Percentiles rank a stretch among this genome's conserved stretches.
These are phyloP conservation scores for Epirrita christyi DNA, from an alignment of 2,888 invertebrate genomes.

Conservation along the genomic window DNA sequence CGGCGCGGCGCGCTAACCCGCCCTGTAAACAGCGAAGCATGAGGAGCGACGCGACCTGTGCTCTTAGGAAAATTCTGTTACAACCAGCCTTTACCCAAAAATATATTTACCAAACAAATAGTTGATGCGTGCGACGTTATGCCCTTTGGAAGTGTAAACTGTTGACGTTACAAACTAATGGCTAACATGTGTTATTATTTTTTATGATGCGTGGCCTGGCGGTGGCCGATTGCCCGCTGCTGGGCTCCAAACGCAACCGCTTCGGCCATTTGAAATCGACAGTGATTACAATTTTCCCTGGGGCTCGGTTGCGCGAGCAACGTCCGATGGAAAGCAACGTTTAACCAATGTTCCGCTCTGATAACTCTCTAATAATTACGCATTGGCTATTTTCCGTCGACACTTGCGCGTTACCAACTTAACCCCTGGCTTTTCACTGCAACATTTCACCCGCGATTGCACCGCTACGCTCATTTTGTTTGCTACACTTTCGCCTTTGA, in stretches of 20 bases:
- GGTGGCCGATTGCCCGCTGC: conserved; percentile 53
- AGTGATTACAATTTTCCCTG: conserved; percentile 84
- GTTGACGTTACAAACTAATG: conserved; percentile 49
- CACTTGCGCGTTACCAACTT: conserved; percentile 70
- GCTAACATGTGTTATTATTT: conserved; percentile 55
- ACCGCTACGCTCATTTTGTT: conserved; percentile 62
- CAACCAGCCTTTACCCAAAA: conserved; percentile 55
- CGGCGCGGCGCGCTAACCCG: conserved; percentile 58
- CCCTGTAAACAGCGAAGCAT: conserved; percentile 55
- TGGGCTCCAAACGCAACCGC: conserved; percentile 65
- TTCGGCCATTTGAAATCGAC: conserved; percentile 80
- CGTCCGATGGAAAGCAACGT: conserved; percentile 84
- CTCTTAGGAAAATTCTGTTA: conserved; percentile 57
- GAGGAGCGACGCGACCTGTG: conserved; percentile 54
- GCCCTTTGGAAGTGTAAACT: conserved; percentile 53
- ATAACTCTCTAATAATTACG: conserved; percentile 80
- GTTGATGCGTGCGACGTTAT: conserved; percentile 53
- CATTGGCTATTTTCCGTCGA: conserved; percentile 78
- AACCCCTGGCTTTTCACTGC: conserved; percentile 78
- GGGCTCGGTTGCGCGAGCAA: conserved; percentile 79
- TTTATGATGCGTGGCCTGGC: conserved; percentile 11
- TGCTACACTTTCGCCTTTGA: conserved; percentile 77
- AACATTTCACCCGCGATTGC: conserved; percentile 71
- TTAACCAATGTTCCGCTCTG: conserved; percentile 84
- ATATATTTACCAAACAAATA: conserved; percentile 64